Evolutionary conservation across 1,140 invertebrate species (phyloP), one percentile per base, ranked within the genome.

Genomic region (Lordiphosa stackelbergi): DNA sequence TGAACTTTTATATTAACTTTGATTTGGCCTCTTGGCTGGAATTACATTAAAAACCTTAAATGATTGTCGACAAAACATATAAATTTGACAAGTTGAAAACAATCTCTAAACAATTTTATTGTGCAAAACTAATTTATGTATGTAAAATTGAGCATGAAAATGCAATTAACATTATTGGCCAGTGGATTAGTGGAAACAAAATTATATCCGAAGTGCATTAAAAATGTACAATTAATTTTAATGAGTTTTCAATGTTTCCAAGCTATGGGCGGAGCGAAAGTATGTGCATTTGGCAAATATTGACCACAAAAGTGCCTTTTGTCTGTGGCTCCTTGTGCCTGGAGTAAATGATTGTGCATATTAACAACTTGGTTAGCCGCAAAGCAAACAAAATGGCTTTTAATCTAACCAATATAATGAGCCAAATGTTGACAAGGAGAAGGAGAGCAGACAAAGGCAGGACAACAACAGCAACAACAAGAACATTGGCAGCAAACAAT

Each of bases 391-490:
- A 53, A 71, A 58, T 68, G 58, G 66, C 66, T 70, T 68, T 68
- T 70, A 70, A 70, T 70, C 64, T 57, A 51, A 70, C 57, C 66
- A 70, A 49, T 61, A 66, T 70, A 70, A 68, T 70, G 53, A 68
- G 53, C 40, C 68, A 37, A 58, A 57, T 53, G 48, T 41, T 22
- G 5, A 8, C 12, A 31, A 24, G 22, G 36, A 54, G 54, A 53
- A 40, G 36, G 31, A 43, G 43, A 4, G 42, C 36, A 51, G 35
- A 46, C 19, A 37, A 45, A 43, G 12, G 11, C 13, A 42, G 46
- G 36, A 51, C 49, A 52, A 28, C 51, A 31, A 31, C 43, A 53
- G n/a, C n/a, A n/a, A n/a, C n/a, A n/a, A n/a, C n/a, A n/a, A 34
- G 10, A 24, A 11, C 41, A 46, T 40, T 16, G 38, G 13, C 13